A percentile compares a stretch with the other conserved stretches of the same genome.
Evolutionary conservation across 2,113 vertebrate genomes (phyloP).

Genomic region (Paraplagusia blochii): DNA sequence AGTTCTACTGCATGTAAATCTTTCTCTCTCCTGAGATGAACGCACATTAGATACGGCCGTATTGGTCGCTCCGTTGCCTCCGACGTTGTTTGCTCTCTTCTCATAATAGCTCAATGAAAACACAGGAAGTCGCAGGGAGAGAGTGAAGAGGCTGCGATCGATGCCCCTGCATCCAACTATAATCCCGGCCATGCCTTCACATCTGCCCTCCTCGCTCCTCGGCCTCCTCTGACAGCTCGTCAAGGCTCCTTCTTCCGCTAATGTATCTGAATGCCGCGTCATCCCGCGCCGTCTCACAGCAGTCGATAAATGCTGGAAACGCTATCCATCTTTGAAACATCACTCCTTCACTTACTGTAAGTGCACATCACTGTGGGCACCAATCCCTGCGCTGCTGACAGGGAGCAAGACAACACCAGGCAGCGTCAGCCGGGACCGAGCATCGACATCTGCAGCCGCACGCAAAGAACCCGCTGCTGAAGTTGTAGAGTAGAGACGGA

Average conservation of each 20-base stretch:
- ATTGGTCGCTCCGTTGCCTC: slow-evolving; percentile 52
- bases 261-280: slow-evolving; percentile 73
- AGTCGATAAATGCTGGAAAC: slow-evolving; percentile 79
- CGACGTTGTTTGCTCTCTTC: slow-evolving; percentile 64
- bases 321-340: slow-evolving; percentile 78
- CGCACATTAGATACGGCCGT: slow-evolving; percentile 46
- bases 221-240: slow-evolving; percentile 41
- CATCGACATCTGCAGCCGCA: slow-evolving; percentile 50
- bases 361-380: slow-evolving; percentile 61
- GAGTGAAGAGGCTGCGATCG: slow-evolving; percentile 55
- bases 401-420: slow-evolving; percentile 66
- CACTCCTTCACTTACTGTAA: slow-evolving; percentile 80
- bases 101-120: slow-evolving; percentile 69
- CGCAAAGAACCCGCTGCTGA: slow-evolving; percentile 29
- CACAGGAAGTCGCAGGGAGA: slow-evolving; percentile 68
- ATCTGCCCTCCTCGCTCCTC: slow-evolving; percentile 52
- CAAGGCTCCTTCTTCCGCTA: slow-evolving; percentile 61
- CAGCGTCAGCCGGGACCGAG: slow-evolving; percentile 25
- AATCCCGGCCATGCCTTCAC: slow-evolving; percentile 57
- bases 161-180: slow-evolving; percentile 54
- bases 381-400: slow-evolving; percentile 56
- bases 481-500: slow-evolving; percentile 41
- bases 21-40: slow-evolving; percentile 36
- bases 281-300: slow-evolving; percentile 47
- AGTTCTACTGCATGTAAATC: slow-evolving; percentile 32